Evolutionary conservation across 1,140 invertebrate species (phyloP).

Genomic region (Drosophila tsacasi): DNA sequence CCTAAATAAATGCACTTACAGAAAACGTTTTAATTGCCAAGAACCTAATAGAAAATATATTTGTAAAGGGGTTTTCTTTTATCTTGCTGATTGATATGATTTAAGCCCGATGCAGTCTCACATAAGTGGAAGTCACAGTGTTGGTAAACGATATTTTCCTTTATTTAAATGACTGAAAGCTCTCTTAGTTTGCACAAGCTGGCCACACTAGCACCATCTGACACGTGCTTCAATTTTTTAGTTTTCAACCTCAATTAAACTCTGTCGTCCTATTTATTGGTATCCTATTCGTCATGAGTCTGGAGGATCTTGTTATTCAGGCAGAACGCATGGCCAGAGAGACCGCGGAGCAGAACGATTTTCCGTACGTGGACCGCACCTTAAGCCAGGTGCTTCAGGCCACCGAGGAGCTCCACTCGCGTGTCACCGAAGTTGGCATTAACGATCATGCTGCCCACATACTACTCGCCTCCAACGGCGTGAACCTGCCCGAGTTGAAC

Average conservation of each 20-base stretch:
- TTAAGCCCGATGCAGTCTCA: neutral
- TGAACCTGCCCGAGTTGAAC: constrained; percentile 95
- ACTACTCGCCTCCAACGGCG: constrained; percentile 95
- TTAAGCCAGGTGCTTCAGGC: constrained; percentile 96
- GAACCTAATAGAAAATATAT: no score
- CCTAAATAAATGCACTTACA: neutral
- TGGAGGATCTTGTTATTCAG: constrained; percentile 94
- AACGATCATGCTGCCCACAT: constrained; percentile 97
- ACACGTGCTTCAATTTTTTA: neutral
- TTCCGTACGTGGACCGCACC: constrained; percentile 95
- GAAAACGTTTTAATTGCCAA: neutral
- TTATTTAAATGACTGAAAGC: neutral
- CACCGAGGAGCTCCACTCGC: constrained; percentile 94
- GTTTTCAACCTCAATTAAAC: neutral
- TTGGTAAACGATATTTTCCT: neutral
- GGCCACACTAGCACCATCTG: constrained; percentile 9
- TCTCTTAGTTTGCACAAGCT: neutral
- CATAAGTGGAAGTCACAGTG: neutral
- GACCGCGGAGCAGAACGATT: constrained; percentile 92
- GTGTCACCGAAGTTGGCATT: constrained; percentile 92
- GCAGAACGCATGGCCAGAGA: constrained; percentile 96
- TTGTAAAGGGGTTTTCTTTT: no score
- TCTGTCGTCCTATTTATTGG: neutral
- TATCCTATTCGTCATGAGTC: constrained; percentile 86
- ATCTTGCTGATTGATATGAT: neutral